Conservation (phyloP, 2,888 invertebrate genomes). For the Rhingia campestris region DNA sequence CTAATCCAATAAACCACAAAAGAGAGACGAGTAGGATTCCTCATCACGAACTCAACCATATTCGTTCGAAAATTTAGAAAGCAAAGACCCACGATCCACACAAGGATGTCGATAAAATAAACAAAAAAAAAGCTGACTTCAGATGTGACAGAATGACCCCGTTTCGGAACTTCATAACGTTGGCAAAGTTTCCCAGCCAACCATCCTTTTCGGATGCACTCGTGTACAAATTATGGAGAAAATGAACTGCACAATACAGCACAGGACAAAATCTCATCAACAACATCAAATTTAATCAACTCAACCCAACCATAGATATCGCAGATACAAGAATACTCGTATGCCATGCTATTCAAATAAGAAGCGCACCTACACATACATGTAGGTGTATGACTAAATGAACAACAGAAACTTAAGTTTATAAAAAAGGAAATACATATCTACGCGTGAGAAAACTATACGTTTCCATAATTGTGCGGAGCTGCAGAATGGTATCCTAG, state of each 20-base stretch:
- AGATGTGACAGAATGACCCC: constrained; percentile 45
- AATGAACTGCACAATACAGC: constrained; percentile 42
- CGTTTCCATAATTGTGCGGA: too few species aligned
- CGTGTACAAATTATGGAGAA: constrained; percentile 54
- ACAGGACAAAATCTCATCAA: constrained; percentile 44
- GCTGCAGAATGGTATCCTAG: too few species aligned
- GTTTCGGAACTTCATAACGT: constrained; percentile 36
- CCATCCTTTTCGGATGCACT: constrained; percentile 50
- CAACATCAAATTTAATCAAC: constrained; percentile 50
- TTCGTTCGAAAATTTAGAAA: constrained; percentile 14
- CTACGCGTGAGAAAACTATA: too few species aligned
- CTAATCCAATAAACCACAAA: constrained; percentile 30
- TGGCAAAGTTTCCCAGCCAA: constrained; percentile 23
- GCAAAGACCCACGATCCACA: constrained; percentile 6
- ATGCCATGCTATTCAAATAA: neutral
- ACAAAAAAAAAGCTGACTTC: constrained; percentile 16
- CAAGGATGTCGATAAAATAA: constrained; percentile 11
- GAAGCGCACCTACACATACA: neutral
- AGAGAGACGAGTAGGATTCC: neutral
- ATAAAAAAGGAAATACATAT: too few species aligned
- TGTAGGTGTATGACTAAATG: too few species aligned
- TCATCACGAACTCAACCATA: neutral
- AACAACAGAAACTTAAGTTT: too few species aligned
- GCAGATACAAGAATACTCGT: neutral
- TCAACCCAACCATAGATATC: constrained; percentile 25